Evolutionary conservation across 2,797 vertebrate genomes (phyloP).

Genomic region (Prionace glauca): DNA sequence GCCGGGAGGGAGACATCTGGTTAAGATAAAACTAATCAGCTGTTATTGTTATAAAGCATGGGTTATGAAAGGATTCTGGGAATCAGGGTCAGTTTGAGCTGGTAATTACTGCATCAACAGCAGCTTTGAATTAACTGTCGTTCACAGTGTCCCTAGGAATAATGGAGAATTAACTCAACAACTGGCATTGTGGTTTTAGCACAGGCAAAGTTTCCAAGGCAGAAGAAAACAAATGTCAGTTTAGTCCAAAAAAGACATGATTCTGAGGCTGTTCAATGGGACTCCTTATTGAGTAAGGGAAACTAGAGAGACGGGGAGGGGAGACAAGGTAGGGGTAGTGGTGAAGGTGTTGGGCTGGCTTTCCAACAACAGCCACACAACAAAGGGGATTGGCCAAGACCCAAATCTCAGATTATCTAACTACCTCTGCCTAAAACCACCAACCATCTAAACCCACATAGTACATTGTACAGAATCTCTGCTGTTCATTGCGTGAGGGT

Average conservation of each 20-base stretch:
- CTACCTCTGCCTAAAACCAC: neutral
- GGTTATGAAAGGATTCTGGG: neutral
- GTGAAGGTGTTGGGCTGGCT: neutral
- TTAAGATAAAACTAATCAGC: neutral
- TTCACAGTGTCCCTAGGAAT: neutral
- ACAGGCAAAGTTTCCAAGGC: neutral
- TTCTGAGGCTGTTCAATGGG: neutral
- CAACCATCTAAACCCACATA: neutral
- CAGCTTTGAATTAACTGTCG: neutral
- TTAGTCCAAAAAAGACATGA: neutral
- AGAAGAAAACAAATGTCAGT: neutral
- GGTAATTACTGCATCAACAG: neutral
- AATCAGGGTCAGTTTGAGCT: neutral
- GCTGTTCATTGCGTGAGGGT: neutral
- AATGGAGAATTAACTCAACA: neutral
- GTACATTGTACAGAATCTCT: neutral
- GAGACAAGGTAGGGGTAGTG: neutral
- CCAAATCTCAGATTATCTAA: neutral
- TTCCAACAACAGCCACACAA: neutral
- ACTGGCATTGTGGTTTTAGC: neutral
- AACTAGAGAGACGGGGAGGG: neutral
- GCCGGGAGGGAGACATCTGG: neutral
- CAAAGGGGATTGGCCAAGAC: neutral
- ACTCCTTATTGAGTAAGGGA: neutral
- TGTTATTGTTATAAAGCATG: neutral